Base-by-base conservation (phyloP, 2,888 invertebrate species). In the Petrophora chlorosata region DNA sequence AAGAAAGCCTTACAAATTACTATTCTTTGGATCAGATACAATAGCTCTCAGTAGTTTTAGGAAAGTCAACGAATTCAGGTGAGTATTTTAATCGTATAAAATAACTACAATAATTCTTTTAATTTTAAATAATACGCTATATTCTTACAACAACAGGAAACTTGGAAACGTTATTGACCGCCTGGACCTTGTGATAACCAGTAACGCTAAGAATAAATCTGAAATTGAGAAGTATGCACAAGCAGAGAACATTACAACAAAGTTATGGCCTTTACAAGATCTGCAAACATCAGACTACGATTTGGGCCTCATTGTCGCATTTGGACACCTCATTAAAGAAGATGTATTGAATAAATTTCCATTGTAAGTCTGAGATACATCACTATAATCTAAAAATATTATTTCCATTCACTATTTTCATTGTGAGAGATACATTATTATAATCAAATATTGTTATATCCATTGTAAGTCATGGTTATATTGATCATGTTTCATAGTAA, bases 261-360 rank as follows among this genome's bases (percentile, higher is more conserved):
- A 94, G 61, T 73, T 90, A 50, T 98, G 97, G 97, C 94, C 94
- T 2, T 73, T 91, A 36, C 61, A 82, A 16, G 58, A 77, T 25
- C 67, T 91, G 25, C 58, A 71, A 5, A 65, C 85, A 38, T 71
- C 77, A 8, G 82, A 91, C 39, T 98, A 94, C 87, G 95, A 98
- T 74, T 82, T 98, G 50, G 98, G 98, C 3, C 85, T 98, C 35
- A 96, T 99, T 16, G 97, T 96, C 1, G 98, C 98, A 0, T 99
- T 99, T 91, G 98, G 99, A 0, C 94, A 97, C 73, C 88, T 99
- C 52, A 97, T 99, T 67, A 97, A 97, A 25, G 85, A 92, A 56
- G 76, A 91, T 40, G 78, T 97, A 0, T 95, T 99, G 17, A 83
- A 93, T 5, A 90, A 93, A 48, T 98, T 98, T 85, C 95, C 95